Conservation (phyloP, 1,140 invertebrate genomes). For the Notospermus geniculatus region DNA sequence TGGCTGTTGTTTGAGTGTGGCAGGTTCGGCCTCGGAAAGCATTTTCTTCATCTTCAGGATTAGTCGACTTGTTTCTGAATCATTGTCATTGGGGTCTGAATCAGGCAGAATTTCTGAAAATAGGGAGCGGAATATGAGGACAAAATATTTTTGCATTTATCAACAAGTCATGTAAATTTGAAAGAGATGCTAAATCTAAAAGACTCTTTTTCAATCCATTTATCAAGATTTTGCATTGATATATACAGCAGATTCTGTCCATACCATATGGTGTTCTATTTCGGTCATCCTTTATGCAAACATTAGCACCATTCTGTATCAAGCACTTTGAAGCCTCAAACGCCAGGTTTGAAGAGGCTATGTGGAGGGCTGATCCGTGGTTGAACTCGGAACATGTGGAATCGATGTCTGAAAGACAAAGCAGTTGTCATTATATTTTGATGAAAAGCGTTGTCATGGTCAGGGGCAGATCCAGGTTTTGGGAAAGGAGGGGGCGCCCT, state of each 20-base stretch:
- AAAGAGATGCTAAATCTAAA: no score
- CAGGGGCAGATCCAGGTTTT: no score
- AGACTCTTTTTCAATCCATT: no score
- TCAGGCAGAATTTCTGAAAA: constrained; percentile 59
- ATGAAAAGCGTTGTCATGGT: no score
- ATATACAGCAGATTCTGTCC: background rate
- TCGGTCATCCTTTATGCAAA: constrained; percentile 52
- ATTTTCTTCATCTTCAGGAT: constrained; percentile 48
- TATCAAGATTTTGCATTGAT: background rate
- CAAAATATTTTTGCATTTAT: background rate
- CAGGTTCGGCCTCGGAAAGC: constrained; percentile 44
- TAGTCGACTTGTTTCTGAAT: constrained; percentile 53
- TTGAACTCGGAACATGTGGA: constrained; percentile 60
- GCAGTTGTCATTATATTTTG: no score
- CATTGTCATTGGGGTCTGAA: constrained; percentile 46
- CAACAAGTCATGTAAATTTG: background rate
- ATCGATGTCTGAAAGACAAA: constrained; percentile 50
- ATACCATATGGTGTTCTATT: constrained; percentile 53
- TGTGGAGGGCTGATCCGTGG: constrained; percentile 60
- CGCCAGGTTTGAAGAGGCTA: constrained; percentile 60
- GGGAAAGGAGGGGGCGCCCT: no score
- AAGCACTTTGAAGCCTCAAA: constrained; percentile 58
- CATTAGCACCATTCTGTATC: constrained; percentile 58
- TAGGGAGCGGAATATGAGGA: background rate
- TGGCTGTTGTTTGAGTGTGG: constrained; percentile 35